Evolutionary conservation across 2,797 vertebrate species (phyloP).

Genomic region (Enteromius afrohamiltoni): DNA sequence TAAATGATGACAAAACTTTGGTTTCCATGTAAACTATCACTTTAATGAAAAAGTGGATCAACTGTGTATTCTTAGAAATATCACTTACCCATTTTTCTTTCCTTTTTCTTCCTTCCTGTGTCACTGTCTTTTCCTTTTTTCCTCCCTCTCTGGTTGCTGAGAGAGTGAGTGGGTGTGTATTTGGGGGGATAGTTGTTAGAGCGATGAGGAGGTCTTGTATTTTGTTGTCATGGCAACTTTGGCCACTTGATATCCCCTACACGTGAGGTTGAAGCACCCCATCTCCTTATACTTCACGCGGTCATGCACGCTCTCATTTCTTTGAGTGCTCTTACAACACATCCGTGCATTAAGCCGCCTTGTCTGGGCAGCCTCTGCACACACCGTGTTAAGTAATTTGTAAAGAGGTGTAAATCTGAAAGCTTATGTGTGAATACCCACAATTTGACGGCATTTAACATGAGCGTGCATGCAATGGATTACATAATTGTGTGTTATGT

Average conservation of each 20-base stretch:
- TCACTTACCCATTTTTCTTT: background rate
- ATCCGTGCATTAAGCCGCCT: slow-evolving; percentile 12
- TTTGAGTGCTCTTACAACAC: slow-evolving; percentile 43
- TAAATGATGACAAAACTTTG: background rate
- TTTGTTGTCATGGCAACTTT: slow-evolving; percentile 79
- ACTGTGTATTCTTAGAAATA: background rate
- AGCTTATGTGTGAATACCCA: background rate
- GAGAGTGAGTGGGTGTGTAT: slow-evolving; percentile 65
- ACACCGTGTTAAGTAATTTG: slow-evolving; percentile 33
- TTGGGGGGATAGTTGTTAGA: slow-evolving; percentile 73
- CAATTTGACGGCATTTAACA: background rate
- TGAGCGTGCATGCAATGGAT: background rate
- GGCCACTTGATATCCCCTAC: slow-evolving; percentile 72
- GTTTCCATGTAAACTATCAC: background rate
- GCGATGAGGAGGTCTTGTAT: slow-evolving; percentile 76
- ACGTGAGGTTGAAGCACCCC: slow-evolving; percentile 70
- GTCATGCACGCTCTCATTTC: slow-evolving; percentile 50
- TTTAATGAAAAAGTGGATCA: background rate
- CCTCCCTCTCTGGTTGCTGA: slow-evolving; percentile 55
- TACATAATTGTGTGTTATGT: background rate
- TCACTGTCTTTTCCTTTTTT: background rate
- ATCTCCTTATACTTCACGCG: slow-evolving; percentile 62
- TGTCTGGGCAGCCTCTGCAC: slow-evolving; percentile 13
- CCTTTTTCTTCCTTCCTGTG: background rate
- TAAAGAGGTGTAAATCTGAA: slow-evolving; percentile 38